Percentiles rank a stretch among this genome's conserved stretches.
Conservation (phyloP, 1,140 invertebrate species). For the Apis florea region DNA sequence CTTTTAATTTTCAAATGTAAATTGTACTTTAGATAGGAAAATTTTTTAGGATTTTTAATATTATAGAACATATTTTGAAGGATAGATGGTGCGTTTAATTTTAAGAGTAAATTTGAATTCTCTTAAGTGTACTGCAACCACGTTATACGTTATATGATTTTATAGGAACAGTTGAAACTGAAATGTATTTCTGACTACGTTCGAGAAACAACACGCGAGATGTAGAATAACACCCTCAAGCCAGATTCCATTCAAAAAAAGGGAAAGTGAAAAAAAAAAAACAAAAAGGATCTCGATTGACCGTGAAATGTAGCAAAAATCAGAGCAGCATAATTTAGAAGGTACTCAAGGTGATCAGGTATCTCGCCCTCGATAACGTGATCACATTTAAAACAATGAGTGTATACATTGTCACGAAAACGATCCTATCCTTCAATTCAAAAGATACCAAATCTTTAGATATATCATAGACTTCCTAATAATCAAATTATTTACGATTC, state of each 20-base stretch:
- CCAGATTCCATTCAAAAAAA: background rate
- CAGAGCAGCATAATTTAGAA: slow-evolving; percentile 2
- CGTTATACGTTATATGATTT: background rate
- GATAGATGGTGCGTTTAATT: background rate
- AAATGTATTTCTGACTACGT: background rate
- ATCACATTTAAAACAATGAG: background rate
- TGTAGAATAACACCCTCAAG: background rate
- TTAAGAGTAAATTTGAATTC: background rate
- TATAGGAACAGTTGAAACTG: background rate
- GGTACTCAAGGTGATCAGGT: background rate
- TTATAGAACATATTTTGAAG: too few species aligned
- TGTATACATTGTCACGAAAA: background rate
- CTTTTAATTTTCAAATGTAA: too few species aligned
- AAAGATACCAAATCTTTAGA: too few species aligned
- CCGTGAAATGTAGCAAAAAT: background rate
- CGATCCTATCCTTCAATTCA: too few species aligned
- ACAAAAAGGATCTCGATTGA: background rate
- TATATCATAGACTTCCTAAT: too few species aligned
- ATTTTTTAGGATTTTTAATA: too few species aligned
- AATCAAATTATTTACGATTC: too few species aligned
- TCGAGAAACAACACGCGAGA: background rate
- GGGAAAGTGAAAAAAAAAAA: background rate
- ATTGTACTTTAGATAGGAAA: too few species aligned
- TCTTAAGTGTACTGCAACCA: background rate
- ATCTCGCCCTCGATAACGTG: background rate